Evolutionary conservation across 2,888 invertebrate genomes (phyloP), one percentile per base, ranked within the genome.

Genomic region (Plebejus anna): DNA sequence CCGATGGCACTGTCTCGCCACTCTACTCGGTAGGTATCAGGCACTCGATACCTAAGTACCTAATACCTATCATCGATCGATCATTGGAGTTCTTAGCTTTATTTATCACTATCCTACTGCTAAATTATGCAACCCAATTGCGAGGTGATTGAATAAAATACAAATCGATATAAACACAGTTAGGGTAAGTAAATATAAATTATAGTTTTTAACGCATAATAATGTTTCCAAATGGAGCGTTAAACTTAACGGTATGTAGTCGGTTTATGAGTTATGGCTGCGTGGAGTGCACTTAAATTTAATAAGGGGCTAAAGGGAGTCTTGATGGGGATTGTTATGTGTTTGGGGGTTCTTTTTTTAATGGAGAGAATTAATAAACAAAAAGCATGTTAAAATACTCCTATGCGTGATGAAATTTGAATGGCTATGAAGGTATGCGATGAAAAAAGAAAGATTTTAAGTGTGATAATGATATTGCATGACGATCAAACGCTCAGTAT

Each of bases 171-270:
- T 28, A 28, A 28, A 66, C 61, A 66, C 28, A 66, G 32, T 66
- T 7, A 28, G 4, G 32, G 61, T 32, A 66, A 66, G 61, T 66
- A 66, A 66, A 66, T 66, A 66, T 66, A 32, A 66, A 66, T 66
- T 28, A 32, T 28, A 66, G 28, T 66, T 66, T 55, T 22, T 66
- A 32, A 32, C 28, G 61, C 61, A 32, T 66, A 66, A 61, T 61
- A 28, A 32, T 13, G 61, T 28, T 66, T 66, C 28, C 61, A 61
- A 66, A 66, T 66, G 61, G 28, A 66, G 61, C 61, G 11, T 66
- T 66, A 66, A 22, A 66, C 61, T 9, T 59, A 66, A 32, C 61
- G 61, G 61, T 28, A 61, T 61, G 61, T 66, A 66, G 32, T 5
- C 32, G 32, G 13, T 36, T 66, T 66, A 66, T 66, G 32, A 66